These are phyloP conservation scores for Neodiprion lecontei DNA, from an alignment of 1,140 invertebrate species.

Conservation along the genomic window DNA sequence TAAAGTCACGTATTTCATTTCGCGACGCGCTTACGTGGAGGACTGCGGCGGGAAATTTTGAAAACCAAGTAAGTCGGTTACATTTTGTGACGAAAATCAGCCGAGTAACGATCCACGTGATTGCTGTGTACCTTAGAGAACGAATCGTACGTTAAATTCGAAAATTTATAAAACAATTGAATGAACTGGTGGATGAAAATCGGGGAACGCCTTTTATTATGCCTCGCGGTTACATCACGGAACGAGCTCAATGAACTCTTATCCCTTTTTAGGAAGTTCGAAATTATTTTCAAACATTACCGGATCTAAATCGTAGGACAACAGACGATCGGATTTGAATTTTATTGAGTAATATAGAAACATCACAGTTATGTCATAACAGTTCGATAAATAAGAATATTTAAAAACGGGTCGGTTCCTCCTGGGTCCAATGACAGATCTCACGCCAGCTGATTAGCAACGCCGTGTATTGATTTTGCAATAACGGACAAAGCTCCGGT, in stretches of 20 bases:
- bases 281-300: neutral
- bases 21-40: no score
- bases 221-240: neutral
- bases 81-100: no score
- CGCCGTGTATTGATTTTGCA: constrained; percentile 59
- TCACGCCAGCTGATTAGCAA: constrained; percentile 58
- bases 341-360: neutral
- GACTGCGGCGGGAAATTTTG: no score
- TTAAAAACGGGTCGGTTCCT: constrained; percentile 11
- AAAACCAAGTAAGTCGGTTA: no score
- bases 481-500: constrained; percentile 35
- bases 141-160: no score
- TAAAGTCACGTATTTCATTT: no score
- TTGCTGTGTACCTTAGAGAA: no score
- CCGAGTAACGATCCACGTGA: no score
- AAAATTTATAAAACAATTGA: no score
- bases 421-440: constrained; percentile 45
- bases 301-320: neutral
- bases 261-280: neutral
- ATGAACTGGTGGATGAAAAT: neutral
- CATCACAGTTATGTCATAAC: neutral
- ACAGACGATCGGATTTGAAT: neutral
- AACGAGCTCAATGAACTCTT: neutral
- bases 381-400: neutral
- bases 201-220: constrained; percentile 4